A percentile compares a stretch with the other conserved stretches of the same genome.
Evolutionary conservation across 1,140 invertebrate genomes (phyloP).

Genomic region (Neodiprion virginianus): DNA sequence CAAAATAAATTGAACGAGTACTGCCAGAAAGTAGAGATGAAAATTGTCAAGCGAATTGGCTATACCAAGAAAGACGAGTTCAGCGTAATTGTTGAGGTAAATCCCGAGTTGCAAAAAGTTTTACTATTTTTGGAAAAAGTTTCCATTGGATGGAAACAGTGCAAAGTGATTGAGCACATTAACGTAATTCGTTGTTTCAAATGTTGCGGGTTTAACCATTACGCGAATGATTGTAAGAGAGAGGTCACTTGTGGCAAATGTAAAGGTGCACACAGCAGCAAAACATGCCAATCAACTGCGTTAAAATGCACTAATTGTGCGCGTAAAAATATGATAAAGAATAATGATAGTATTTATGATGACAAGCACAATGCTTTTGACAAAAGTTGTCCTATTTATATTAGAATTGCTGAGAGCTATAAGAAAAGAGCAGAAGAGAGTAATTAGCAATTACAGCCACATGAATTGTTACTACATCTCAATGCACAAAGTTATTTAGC

Average conservation of each 20-base stretch:
- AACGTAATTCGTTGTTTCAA: conserved; percentile 19
- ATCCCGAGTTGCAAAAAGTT: conserved; percentile 15
- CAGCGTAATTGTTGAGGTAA: conserved; percentile 20
- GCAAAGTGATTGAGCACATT: conserved; percentile 16
- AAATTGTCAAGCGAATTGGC: conserved; percentile 16
- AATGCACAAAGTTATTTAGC: conserved; percentile 24
- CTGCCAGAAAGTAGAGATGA: conserved; percentile 16
- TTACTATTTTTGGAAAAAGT: conserved; percentile 16
- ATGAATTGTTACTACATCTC: conserved; percentile 19
- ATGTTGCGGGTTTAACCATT: conserved; percentile 17
- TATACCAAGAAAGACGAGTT: conserved; percentile 13
- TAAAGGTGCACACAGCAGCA: conserved; percentile 16
- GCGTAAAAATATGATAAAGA: conserved; percentile 15
- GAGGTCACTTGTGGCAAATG: conserved; percentile 17
- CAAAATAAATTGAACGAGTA: conserved; percentile 19
- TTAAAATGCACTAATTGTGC: conserved; percentile 24
- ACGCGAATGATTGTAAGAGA: conserved; percentile 17
- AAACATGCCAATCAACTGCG: conserved; percentile 13
- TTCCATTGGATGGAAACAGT: conserved; percentile 17
- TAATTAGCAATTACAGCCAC: conserved; percentile 18
- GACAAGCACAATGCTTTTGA: conserved; percentile 22
- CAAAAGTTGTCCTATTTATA: conserved; percentile 15
- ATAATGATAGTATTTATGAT: conserved; percentile 7
- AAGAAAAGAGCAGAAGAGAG: conserved; percentile 19
- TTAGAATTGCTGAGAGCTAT: conserved; percentile 16